Evolutionary conservation across 1,140 invertebrate species (phyloP).

Genomic region (Penaeus vannamei): DNA sequence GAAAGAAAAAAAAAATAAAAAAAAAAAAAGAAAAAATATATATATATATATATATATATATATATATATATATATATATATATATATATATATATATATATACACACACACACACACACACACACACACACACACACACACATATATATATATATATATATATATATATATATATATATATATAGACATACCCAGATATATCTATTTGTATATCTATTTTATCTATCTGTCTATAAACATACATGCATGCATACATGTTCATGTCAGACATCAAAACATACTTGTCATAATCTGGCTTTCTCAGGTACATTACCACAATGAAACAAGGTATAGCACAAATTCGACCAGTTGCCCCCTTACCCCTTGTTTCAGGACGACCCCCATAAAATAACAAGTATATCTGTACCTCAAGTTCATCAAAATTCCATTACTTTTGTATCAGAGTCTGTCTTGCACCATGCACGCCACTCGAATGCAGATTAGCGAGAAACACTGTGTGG

Average conservation of each 20-base stretch:
- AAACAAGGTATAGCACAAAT: neutral
- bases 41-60: neutral
- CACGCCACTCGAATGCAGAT: too few species aligned
- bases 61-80: neutral
- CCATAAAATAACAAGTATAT: too few species aligned
- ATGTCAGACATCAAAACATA: neutral
- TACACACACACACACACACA: neutral
- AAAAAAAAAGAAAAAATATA: too few species aligned
- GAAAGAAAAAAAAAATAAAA: too few species aligned
- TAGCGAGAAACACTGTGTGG: too few species aligned
- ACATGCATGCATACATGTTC: neutral
- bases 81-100: neutral
- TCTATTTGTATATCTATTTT: neutral
- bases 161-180: neutral
- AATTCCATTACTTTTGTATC: too few species aligned
- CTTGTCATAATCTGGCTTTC: neutral
- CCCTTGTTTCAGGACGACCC: too few species aligned
- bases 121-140: neutral
- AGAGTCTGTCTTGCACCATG: too few species aligned
- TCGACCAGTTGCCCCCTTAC: too few species aligned
- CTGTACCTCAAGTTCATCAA: too few species aligned
- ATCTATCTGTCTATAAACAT: neutral
- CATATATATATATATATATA: neutral
- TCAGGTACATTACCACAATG: neutral
- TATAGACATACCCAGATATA: neutral